phyloP scores from a whole-genome alignment of 2,888 invertebrate species.

The Matsumyia berberina region DNA sequence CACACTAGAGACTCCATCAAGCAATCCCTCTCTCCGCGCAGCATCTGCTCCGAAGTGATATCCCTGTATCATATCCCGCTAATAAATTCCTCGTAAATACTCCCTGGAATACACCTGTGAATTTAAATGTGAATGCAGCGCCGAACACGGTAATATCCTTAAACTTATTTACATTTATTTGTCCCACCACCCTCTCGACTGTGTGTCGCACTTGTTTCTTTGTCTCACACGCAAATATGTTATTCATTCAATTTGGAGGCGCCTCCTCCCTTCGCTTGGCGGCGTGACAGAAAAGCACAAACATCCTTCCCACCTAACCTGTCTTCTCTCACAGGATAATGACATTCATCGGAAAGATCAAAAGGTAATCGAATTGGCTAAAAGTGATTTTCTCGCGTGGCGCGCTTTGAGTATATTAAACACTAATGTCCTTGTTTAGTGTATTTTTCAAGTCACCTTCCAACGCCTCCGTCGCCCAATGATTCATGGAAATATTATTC shows the following conservation, averaged over 20 bases:
- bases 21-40: neutral
- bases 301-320: neutral
- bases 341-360: constrained; percentile 72
- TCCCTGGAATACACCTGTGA: constrained; percentile 64
- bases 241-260: constrained; percentile 65
- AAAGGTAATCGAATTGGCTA: constrained; percentile 75
- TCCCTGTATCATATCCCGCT: constrained; percentile 51
- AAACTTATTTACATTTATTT: constrained; percentile 72
- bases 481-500: constrained; percentile 57
- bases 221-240: constrained; percentile 48
- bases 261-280: neutral
- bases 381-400: constrained; percentile 65
- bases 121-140: constrained; percentile 62
- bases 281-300: neutral
- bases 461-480: constrained; percentile 1
- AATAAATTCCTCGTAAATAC: constrained; percentile 71
- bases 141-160: constrained; percentile 63
- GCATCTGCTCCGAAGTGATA: constrained; percentile 47
- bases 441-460: neutral
- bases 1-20: constrained; percentile 50
- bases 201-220: constrained; percentile 19
- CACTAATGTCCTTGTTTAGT: constrained; percentile 56
- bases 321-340: constrained; percentile 44
- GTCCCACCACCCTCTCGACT: constrained; percentile 12
- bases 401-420: constrained; percentile 51